Percentiles rank a stretch among this genome's conserved stretches.
Conservation (phyloP, 2,888 invertebrate species). For the Ellobium chinense region DNA sequence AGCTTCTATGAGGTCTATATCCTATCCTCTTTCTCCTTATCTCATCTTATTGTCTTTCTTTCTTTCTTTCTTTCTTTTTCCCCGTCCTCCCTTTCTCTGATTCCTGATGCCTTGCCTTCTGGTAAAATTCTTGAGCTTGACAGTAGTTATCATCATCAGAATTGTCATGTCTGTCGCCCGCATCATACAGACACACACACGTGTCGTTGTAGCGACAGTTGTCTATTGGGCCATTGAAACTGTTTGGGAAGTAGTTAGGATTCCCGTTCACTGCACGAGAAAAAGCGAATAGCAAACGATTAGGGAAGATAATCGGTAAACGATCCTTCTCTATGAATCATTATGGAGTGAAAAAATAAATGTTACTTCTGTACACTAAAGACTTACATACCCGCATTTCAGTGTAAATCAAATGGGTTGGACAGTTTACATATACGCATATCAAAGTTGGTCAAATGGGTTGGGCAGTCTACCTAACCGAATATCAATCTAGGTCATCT, state of each 20-base stretch:
- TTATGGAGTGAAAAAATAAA: too few species aligned
- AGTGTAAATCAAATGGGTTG: too few species aligned
- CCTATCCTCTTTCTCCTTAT: not conserved
- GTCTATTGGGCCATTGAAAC: conserved; percentile 90
- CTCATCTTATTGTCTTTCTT: not conserved
- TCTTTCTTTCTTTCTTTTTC: not conserved
- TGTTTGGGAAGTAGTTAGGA: conserved; percentile 98
- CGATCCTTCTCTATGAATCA: too few species aligned
- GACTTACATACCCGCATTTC: too few species aligned
- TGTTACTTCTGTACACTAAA: too few species aligned
- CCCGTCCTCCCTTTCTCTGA: not conserved
- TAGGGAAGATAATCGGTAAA: too few species aligned
- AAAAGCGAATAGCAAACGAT: not conserved
- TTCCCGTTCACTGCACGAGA: conserved; percentile 81
- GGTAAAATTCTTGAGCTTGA: conserved; percentile 91
- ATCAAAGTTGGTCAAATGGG: too few species aligned
- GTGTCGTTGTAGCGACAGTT: conserved; percentile 84
- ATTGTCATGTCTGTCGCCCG: conserved; percentile 88
- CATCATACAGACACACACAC: conserved; percentile 83
- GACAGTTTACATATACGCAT: too few species aligned
- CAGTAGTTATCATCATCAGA: conserved; percentile 93
- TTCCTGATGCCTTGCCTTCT: conserved; percentile 81
- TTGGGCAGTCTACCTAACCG: too few species aligned
- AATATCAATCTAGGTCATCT: too few species aligned
- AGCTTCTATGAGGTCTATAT: too few species aligned